Evolutionary conservation across 2,888 invertebrate genomes (phyloP), one percentile per base, ranked within the genome.

Genomic region (Mylabris sibirica): DNA sequence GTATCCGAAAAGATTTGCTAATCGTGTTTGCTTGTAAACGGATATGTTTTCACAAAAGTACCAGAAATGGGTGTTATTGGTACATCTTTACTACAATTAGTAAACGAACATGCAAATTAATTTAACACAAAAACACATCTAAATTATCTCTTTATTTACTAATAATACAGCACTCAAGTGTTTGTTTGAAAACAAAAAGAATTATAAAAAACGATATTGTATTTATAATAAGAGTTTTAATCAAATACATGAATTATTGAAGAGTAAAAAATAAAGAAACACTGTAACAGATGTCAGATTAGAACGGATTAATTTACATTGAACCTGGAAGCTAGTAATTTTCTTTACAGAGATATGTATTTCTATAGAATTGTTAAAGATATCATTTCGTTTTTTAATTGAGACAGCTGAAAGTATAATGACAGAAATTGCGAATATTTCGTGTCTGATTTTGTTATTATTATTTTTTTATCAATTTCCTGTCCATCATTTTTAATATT

Each of bases 231-330:
- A 24, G 53, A 12, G 9, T 53, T 53, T 53, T 53, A 53, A 53
- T 53, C 24, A 53, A 53, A 24, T 22, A 53, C 22, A 22, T 53
- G 24, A 53, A 53, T 24, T 22, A 11, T 5, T 53, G 2, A 22
- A 53, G 9, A 53, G 3, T 1, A 53, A 53, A 24, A 3, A 53
- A 53, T 24, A 0, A 24, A 22, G 26, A 17, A 59, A 57, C 41
- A 60, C 22, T n/a, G 66, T 74, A 78, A 80, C 80, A 81, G 75
- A 80, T 80, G 81, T 78, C 76, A 78, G 79, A 77, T 30, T 80
- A 77, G 77, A 68, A 66, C 69, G 71, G 65, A 69, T 73, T 77
- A 78, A 80, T 79, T 80, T 78, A 76, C 78, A 77, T 79, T 64
- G 75, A 72, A 74, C 76, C 72, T 73, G 70, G 72, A 78, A 24